phyloP scores from a whole-genome alignment of 1,140 invertebrate genomes.

The Artemia franciscana region DNA sequence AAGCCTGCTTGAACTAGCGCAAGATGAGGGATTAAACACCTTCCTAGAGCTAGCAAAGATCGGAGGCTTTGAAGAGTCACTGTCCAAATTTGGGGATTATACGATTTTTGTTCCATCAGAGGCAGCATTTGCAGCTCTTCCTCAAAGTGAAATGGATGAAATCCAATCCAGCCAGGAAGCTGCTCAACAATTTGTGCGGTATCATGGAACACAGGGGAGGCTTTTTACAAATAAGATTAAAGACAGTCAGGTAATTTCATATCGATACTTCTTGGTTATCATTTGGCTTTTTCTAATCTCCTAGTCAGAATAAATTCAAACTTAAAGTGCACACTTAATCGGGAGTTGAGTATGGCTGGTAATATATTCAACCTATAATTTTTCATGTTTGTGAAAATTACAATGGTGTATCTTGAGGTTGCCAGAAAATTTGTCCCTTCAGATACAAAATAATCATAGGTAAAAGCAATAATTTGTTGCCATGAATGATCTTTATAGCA shows the following conservation, averaged over 20 bases:
- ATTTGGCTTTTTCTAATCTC: background rate
- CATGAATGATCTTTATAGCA: too few species aligned
- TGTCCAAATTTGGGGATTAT: slow-evolving; percentile 23
- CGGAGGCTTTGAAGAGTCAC: slow-evolving; percentile 22
- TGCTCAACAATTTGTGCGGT: slow-evolving; percentile 20
- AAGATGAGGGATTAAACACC: slow-evolving; percentile 18
- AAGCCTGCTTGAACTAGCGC: slow-evolving; percentile 20
- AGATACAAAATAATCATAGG: too few species aligned
- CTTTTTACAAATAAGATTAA: slow-evolving; percentile 19
- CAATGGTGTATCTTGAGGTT: too few species aligned
- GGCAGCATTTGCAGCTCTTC: slow-evolving; percentile 23
- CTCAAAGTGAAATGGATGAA: slow-evolving; percentile 16
- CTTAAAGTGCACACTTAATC: too few species aligned
- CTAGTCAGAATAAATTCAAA: too few species aligned
- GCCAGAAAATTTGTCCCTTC: too few species aligned
- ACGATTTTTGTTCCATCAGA: slow-evolving; percentile 30
- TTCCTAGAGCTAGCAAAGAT: slow-evolving; percentile 21
- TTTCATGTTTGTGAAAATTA: too few species aligned
- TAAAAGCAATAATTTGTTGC: too few species aligned
- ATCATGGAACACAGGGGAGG: slow-evolving; percentile 20
- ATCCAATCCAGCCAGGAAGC: slow-evolving; percentile 18
- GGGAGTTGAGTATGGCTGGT: too few species aligned
- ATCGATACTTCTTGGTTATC: background rate
- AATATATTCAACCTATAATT: too few species aligned
- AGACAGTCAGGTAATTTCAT: slow-evolving; percentile 20